These are phyloP conservation scores for Malthinus flaveolus DNA, from an alignment of 2,888 invertebrate species.

Conservation along the genomic window DNA sequence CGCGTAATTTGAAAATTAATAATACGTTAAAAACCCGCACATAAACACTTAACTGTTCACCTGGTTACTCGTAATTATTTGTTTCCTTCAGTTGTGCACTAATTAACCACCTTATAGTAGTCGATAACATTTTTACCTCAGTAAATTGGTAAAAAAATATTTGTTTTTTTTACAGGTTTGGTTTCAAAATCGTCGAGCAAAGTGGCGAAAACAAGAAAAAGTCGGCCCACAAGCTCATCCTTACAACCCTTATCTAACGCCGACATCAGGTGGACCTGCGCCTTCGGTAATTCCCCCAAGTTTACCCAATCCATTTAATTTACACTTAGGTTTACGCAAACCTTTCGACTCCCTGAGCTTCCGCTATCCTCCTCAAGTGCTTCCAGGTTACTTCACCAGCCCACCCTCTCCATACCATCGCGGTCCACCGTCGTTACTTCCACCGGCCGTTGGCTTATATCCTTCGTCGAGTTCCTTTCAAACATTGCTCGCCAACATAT, in stretches of 20 bases:
- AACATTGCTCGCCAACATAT: constrained; percentile 79
- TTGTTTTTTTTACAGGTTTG: constrained; percentile 71
- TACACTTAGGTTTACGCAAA: constrained; percentile 75
- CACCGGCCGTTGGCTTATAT: constrained; percentile 64
- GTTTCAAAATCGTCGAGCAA: constrained; percentile 91
- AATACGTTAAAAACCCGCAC: constrained; percentile 32
- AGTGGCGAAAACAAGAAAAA: constrained; percentile 93
- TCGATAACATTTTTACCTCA: constrained; percentile 5
- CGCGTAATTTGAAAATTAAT: constrained; percentile 33
- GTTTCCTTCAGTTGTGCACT: constrained; percentile 25
- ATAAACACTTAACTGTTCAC: constrained; percentile 27
- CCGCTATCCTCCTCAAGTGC: constrained; percentile 68
- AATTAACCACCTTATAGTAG: constrained; percentile 13
- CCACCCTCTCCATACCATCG: constrained; percentile 60
- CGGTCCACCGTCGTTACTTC: constrained; percentile 66
- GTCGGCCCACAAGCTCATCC: constrained; percentile 90
- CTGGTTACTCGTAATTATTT: constrained; percentile 27
- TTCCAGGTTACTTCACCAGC: constrained; percentile 61
- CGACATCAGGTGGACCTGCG: constrained; percentile 64
- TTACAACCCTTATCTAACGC: constrained; percentile 81
- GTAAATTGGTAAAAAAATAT: neutral
- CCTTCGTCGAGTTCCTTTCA: constrained; percentile 75
- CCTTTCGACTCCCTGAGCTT: constrained; percentile 76
- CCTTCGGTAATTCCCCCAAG: constrained; percentile 72
- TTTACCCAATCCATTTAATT: constrained; percentile 81